Conservation (phyloP, 2,888 invertebrate species). For the Troilus luridus region DNA sequence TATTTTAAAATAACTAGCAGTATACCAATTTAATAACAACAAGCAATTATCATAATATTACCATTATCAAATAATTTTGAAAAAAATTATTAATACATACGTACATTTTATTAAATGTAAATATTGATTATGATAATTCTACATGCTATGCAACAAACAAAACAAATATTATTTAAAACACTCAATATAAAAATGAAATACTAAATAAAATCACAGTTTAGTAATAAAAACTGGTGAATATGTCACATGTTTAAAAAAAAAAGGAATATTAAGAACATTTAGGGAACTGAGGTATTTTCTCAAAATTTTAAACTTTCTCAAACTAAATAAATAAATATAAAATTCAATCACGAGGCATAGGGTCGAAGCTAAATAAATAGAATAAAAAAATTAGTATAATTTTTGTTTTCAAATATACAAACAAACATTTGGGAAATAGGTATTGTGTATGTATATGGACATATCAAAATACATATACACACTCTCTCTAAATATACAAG, state of each 20-base stretch:
- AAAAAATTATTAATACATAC: not conserved
- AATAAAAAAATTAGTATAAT: not conserved
- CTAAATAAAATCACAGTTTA: slow-evolving; percentile 14
- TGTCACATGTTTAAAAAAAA: not conserved
- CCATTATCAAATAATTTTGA: not conserved
- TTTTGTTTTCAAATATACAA: slow-evolving; percentile 34
- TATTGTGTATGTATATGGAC: slow-evolving; percentile 7
- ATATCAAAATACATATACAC: slow-evolving; percentile 20
- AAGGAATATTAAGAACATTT: not conserved
- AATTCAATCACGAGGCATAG: slow-evolving; percentile 31
- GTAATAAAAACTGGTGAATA: slow-evolving; percentile 27
- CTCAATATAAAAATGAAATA: slow-evolving; percentile 25
- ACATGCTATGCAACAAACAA: slow-evolving; percentile 39
- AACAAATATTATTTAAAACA: slow-evolving; percentile 17
- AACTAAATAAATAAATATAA: not conserved
- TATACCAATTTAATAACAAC: not conserved
- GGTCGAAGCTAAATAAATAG: not conserved
- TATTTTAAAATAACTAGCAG: not conserved
- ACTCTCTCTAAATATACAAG: not conserved
- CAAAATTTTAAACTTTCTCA: slow-evolving; percentile 12
- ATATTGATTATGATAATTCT: not conserved
- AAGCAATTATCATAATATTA: not conserved
- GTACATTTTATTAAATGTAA: not conserved
- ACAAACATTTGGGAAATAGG: slow-evolving; percentile 9
- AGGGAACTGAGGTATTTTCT: not conserved